A percentile compares a stretch with the other conserved stretches of the same genome.
These are phyloP conservation scores for Habrosyne pyritoides DNA, from an alignment of 2,888 invertebrate genomes.

Conservation along the genomic window DNA sequence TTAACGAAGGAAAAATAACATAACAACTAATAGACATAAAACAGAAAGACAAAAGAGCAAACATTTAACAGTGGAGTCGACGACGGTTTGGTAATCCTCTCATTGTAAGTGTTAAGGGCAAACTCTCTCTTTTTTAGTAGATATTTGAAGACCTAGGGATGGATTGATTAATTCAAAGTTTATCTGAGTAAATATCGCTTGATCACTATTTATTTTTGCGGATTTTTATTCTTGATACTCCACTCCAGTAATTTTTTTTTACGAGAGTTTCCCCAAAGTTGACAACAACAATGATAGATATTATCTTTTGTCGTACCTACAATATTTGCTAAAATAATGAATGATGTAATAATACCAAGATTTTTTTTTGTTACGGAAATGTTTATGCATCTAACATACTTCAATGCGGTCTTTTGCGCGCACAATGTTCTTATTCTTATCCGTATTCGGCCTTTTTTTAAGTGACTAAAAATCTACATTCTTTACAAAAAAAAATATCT, in stretches of 20 bases:
- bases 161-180: background rate
- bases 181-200: background rate
- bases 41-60: constrained; percentile 41
- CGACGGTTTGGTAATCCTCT: constrained; percentile 43
- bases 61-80: constrained; percentile 52
- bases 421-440: too few relatives aligned
- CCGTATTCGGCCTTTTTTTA: too few relatives aligned
- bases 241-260: background rate
- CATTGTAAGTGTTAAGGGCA: constrained; percentile 24
- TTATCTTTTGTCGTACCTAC: background rate
- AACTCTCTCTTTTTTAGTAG: constrained; percentile 17
- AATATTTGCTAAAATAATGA: too few relatives aligned
- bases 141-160: background rate
- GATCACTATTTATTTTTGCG: background rate
- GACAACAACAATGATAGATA: background rate
- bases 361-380: too few relatives aligned
- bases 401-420: too few relatives aligned
- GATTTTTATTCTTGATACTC: background rate
- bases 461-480: too few relatives aligned
- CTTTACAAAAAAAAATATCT: too few relatives aligned
- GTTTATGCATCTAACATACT: too few relatives aligned
- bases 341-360: too few relatives aligned
- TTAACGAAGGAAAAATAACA: constrained; percentile 28
- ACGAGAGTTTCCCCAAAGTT: background rate
- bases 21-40: constrained; percentile 43